These are phyloP conservation scores for Pseudochaenichthys georgianus DNA, from an alignment of 2,797 vertebrate genomes.

Conservation along the genomic window DNA sequence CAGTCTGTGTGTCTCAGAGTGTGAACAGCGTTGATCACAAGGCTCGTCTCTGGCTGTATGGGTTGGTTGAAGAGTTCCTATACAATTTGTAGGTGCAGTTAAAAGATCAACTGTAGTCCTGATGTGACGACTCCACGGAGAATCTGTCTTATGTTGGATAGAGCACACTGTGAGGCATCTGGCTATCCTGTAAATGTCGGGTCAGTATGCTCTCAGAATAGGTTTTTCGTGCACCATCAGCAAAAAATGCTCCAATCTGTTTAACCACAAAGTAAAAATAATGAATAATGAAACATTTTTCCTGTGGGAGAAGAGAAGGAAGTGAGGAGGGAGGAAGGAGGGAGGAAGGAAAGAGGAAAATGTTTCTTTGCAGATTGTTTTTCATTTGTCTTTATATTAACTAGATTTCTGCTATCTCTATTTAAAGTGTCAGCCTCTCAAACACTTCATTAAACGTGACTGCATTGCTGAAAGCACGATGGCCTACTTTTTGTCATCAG, in stretches of 20 bases:
- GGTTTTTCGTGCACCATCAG: slow-evolving; percentile 38
- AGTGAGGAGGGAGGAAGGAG: slow-evolving; percentile 6
- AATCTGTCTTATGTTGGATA: not conserved
- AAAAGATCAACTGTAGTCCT: not conserved
- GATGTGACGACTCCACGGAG: not conserved
- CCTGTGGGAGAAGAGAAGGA: slow-evolving; percentile 28
- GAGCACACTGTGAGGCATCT: not conserved
- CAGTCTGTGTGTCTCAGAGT: slow-evolving; percentile 19
- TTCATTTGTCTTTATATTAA: slow-evolving; percentile 16
- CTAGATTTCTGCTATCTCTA: not conserved
- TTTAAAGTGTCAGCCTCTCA: slow-evolving; percentile 26
- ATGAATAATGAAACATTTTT: slow-evolving; percentile 36
- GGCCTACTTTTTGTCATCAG: slow-evolving; percentile 51
- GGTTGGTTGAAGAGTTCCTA: not conserved
- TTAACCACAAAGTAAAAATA: slow-evolving; percentile 2
- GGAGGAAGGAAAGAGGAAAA: slow-evolving; percentile 7
- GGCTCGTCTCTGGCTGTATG: not conserved
- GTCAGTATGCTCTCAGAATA: slow-evolving; percentile 26
- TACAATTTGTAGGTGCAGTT: slow-evolving; percentile 3
- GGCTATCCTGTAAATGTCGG: slow-evolving; percentile 41
- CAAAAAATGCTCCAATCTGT: slow-evolving; percentile 25
- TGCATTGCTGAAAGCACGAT: slow-evolving; percentile 24
- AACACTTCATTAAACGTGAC: slow-evolving; percentile 18
- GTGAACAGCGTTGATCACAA: slow-evolving; percentile 10
- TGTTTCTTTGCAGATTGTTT: slow-evolving; percentile 31